Evolutionary conservation across 2,888 invertebrate species (phyloP).

Genomic region (Calephelis perditalis): DNA sequence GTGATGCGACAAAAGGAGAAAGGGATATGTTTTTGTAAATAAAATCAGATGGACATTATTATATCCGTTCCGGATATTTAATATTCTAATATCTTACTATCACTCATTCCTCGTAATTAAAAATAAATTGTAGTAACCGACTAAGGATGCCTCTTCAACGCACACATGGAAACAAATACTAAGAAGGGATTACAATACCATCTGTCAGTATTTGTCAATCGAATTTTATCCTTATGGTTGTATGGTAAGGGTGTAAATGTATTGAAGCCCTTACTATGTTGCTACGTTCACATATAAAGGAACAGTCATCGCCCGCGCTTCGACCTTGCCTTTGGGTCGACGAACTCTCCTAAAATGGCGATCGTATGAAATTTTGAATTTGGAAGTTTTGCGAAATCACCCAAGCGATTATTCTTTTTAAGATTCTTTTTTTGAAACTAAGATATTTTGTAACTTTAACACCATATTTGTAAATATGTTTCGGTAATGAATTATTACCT

Average conservation of each 20-base stretch:
- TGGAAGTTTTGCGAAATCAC: conserved; percentile 17
- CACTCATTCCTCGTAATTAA: background rate
- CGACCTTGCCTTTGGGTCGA: conserved; percentile 63
- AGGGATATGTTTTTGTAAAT: too few relatives aligned
- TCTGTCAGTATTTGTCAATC: conserved; percentile 20
- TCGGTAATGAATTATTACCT: too few relatives aligned
- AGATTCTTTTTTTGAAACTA: background rate
- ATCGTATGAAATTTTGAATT: conserved; percentile 30
- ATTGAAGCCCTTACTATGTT: conserved; percentile 18
- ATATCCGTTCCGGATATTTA: too few relatives aligned
- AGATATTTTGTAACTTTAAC: background rate
- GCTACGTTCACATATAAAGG: conserved; percentile 33
- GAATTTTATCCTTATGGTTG: conserved; percentile 26
- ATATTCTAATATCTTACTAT: too few relatives aligned
- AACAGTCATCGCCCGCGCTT: conserved; percentile 54
- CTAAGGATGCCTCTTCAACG: background rate
- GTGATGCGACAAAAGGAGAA: too few relatives aligned
- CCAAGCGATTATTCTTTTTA: background rate
- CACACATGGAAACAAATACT: conserved; percentile 6
- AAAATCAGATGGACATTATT: too few relatives aligned
- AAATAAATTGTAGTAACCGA: conserved; percentile 5
- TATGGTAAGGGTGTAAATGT: conserved; percentile 25
- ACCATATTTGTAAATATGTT: too few relatives aligned
- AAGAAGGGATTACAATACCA: conserved; percentile 30
- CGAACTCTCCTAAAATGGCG: conserved; percentile 54